Percentiles rank a stretch among this genome's conserved stretches.
Evolutionary conservation across 2,113 vertebrate species (phyloP).

Genomic region (Passerina amoena): DNA sequence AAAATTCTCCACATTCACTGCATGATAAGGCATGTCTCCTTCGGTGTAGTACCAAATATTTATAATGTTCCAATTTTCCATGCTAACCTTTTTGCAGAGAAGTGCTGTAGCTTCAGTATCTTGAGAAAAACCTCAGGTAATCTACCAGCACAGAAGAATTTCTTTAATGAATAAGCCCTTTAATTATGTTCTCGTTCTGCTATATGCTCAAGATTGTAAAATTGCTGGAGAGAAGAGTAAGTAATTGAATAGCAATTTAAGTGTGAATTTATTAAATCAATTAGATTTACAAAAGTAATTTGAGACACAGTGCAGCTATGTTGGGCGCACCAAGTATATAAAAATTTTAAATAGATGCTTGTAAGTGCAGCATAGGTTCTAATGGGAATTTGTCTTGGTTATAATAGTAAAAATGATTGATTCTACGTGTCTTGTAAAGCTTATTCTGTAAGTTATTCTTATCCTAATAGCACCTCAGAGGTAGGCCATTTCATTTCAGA

Average conservation of each 20-base stretch:
- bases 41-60: background rate
- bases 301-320: conserved; percentile 5
- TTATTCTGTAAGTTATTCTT: conserved; percentile 54
- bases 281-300: conserved; percentile 60
- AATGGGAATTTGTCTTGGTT: conserved; percentile 50
- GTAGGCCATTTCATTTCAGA: conserved; percentile 27
- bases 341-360: conserved; percentile 57
- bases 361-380: conserved; percentile 30
- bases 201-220: conserved; percentile 52
- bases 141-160: background rate
- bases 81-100: background rate
- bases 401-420: conserved; percentile 60
- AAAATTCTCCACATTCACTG: background rate
- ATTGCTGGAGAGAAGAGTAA: conserved; percentile 51
- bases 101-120: background rate
- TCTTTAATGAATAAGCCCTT: conserved; percentile 42
- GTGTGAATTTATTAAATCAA: conserved; percentile 62
- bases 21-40: background rate
- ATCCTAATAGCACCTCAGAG: conserved; percentile 48
- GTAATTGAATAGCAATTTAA: conserved; percentile 62
- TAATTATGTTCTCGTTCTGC: conserved; percentile 53
- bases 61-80: background rate
- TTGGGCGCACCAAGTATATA: conserved; percentile 36
- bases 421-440: conserved; percentile 18
- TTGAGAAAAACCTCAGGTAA: background rate